These are phyloP conservation scores for Nematostella vectensis DNA, from an alignment of 92 coral and sea anemone species.

Conservation along the genomic window DNA sequence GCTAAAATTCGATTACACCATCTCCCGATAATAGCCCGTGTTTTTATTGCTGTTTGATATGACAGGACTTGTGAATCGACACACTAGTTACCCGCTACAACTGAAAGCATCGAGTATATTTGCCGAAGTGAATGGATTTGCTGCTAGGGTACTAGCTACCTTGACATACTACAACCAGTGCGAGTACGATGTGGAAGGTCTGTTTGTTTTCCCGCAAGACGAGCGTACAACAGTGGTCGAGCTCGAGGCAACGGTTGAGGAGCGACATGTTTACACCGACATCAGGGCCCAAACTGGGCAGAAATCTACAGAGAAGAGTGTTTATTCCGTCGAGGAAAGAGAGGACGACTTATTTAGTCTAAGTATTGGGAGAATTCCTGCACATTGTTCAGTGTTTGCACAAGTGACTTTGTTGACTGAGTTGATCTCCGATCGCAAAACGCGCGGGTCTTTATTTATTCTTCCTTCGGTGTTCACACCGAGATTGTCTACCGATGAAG, in stretches of 20 bases:
- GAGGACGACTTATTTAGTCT: constrained; percentile 71
- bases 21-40: not conserved
- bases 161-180: constrained; percentile 78
- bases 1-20: not conserved
- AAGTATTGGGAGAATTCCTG: constrained; percentile 89
- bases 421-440: constrained; percentile 54
- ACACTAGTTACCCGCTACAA: constrained; percentile 49
- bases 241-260: constrained; percentile 82
- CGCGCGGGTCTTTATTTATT: constrained; percentile 75
- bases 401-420: constrained; percentile 90
- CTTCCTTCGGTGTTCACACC: constrained; percentile 93
- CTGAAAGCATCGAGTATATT: constrained; percentile 90
- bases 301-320: constrained; percentile 32
- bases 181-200: constrained; percentile 77
- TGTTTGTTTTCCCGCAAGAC: constrained; percentile 86
- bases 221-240: constrained; percentile 77
- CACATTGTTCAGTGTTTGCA: constrained; percentile 72
- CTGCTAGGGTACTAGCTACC: constrained; percentile 78
- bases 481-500: constrained; percentile 41
- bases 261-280: constrained; percentile 60
- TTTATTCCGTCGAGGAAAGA: constrained; percentile 58
- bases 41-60: constrained; percentile 17
- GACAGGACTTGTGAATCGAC: constrained; percentile 82
- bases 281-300: constrained; percentile 39
- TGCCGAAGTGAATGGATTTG: constrained; percentile 92